Base-by-base conservation (phyloP, 2,797 vertebrate genomes). In the Sebastes cheni region DNA sequence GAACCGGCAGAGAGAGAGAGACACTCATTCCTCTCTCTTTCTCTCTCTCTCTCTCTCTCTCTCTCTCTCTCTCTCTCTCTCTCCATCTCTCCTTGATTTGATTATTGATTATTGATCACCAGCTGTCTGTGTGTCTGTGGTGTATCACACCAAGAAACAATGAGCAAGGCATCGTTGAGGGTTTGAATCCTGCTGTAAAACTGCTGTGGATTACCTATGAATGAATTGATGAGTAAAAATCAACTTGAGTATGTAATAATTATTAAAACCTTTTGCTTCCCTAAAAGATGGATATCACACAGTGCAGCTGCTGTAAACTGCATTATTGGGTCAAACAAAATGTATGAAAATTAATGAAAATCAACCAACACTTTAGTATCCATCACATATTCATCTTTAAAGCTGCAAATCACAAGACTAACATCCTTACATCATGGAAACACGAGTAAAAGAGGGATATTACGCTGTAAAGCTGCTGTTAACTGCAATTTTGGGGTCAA, bases 1-100 rank as follows among this genome's bases (percentile, higher is more conserved):
- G 93, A 90, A 89, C 80, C 75, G 58, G 29, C 22, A 34, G 82
- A 4, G 25, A 39, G 52, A 32, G 68, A 39, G 11, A 52, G 52
- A 20, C 25, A 20, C 29, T 8, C 46, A 50, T 50, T 20, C 8
- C 16, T 18, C 6, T 16, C 36, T 13, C 36, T 42, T 13, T 11
- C 39, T 42, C 39, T 5, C 10, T 16, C 42, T 8, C 42, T 14
- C 39, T 16, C 12, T 18, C 39, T 50, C 25, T 25, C 12, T 46
- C 6, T 16, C 36, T 13, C 36, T 46, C 42, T 6, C 36, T 8
- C 42, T 2, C 42, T 46, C 36, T 1, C 2, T 14, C 25, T 1
- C 1, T 0, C 18, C 12, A 13, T 20, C 42, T 39, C 27, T 25
- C 12, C 60, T 8, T 68, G 20, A 62, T 72, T 5, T 9, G 68